A percentile compares a stretch with the other conserved stretches of the same genome.
Conservation (phyloP, 1,140 invertebrate species). For the Procambarus clarkii region DNA sequence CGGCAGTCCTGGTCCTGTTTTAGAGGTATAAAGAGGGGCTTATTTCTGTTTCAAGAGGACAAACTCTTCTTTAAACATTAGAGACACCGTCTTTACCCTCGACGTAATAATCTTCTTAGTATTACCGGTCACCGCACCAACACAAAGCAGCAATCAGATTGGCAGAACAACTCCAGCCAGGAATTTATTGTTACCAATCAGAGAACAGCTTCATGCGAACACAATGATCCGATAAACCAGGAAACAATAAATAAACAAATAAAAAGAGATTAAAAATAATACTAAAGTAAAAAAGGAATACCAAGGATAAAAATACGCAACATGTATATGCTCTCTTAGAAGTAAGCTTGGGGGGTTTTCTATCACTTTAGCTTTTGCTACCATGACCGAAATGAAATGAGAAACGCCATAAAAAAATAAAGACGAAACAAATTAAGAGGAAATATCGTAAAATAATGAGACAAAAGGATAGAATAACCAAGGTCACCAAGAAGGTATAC, state of each 20-base stretch:
- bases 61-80: not conserved
- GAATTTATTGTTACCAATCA: not conserved
- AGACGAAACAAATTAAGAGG: not conserved
- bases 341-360: no score
- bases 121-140: not conserved
- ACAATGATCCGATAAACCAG: not conserved
- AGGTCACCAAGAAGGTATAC: constrained; percentile 29
- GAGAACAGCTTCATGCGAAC: constrained; percentile 4
- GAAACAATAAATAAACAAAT: not conserved
- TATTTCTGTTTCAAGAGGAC: not conserved
- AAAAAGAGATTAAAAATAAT: no score
- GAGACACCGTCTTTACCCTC: not conserved
- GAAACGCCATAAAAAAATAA: not conserved
- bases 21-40: not conserved
- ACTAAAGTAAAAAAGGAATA: not conserved
- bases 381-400: not conserved
- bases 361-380: not conserved
- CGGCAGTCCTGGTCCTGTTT: constrained; percentile 5
- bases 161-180: not conserved
- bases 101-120: not conserved
- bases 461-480: not conserved
- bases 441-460: not conserved
- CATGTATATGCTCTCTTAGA: not conserved
- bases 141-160: not conserved
- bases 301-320: constrained; percentile 2